Conservation (phyloP, 2,113 vertebrate genomes). For the Cricetomys ansorgei region DNA sequence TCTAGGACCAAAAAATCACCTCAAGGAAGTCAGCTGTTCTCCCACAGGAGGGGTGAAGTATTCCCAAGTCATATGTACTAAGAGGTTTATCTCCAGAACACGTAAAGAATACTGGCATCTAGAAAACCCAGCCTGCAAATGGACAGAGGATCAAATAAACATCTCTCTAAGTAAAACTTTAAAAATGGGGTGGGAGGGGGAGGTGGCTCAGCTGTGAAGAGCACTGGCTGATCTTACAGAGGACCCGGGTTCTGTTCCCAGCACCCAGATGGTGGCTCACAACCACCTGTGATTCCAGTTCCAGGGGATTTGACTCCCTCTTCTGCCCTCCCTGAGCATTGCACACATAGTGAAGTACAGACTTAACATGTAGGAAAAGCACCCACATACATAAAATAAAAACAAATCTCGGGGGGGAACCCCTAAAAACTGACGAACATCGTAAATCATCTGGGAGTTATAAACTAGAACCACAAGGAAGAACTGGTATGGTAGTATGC, state of each 20-base stretch:
- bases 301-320: background rate
- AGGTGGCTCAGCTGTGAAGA: background rate
- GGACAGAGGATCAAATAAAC: background rate
- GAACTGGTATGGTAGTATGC: background rate
- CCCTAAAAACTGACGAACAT: background rate
- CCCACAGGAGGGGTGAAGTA: slow-evolving; percentile 2
- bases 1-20: background rate
- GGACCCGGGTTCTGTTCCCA: background rate
- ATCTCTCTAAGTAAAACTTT: background rate
- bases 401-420: background rate
- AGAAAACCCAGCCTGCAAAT: background rate
- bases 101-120: slow-evolving; percentile 2
- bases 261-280: background rate
- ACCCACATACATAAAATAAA: background rate
- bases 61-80: background rate
- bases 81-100: background rate
- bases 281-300: background rate
- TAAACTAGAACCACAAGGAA: background rate
- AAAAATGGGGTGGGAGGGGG: background rate
- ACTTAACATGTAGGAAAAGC: background rate
- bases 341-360: background rate
- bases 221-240: background rate
- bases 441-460: background rate
- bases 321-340: background rate
- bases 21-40: background rate